A percentile compares a stretch with the other conserved stretches of the same genome.
These are phyloP conservation scores for Gymnogyps californianus DNA, from an alignment of 2,113 vertebrate genomes.

Conservation along the genomic window DNA sequence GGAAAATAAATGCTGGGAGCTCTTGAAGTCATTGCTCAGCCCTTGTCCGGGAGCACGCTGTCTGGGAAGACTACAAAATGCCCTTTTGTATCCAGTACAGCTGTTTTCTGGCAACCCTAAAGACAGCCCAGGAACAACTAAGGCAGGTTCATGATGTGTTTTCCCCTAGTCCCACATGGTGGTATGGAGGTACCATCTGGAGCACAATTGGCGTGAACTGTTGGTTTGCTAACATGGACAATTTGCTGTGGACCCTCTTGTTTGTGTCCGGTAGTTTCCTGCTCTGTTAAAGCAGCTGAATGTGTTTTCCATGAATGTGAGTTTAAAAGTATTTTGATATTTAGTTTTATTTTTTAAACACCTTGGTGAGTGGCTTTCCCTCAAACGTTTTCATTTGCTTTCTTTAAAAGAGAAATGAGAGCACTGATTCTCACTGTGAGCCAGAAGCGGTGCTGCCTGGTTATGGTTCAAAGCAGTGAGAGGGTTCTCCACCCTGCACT, in stretches of 20 bases:
- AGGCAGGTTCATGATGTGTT: neutral
- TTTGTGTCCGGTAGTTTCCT: neutral
- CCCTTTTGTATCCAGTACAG: neutral
- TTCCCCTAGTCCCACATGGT: neutral
- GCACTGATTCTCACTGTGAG: neutral
- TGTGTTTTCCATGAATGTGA: neutral
- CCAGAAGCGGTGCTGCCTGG: fast-evolving
- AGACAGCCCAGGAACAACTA: neutral
- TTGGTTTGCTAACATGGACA: neutral
- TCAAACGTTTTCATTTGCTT: neutral
- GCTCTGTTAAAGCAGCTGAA: neutral
- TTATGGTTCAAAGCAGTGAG: neutral
- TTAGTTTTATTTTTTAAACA: neutral
- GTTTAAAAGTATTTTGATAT: neutral
- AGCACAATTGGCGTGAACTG: neutral
- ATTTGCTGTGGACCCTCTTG: neutral
- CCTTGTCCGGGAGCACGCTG: neutral
- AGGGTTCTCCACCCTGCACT: neutral
- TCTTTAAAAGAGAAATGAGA: neutral
- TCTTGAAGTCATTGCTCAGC: neutral
- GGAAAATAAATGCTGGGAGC: neutral
- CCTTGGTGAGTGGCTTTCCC: neutral
- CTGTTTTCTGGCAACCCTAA: neutral
- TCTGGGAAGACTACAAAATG: neutral
- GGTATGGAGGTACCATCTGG: neutral